Conservation (phyloP, 2,888 invertebrate genomes). For the Leptinotarsa peninsularis region DNA sequence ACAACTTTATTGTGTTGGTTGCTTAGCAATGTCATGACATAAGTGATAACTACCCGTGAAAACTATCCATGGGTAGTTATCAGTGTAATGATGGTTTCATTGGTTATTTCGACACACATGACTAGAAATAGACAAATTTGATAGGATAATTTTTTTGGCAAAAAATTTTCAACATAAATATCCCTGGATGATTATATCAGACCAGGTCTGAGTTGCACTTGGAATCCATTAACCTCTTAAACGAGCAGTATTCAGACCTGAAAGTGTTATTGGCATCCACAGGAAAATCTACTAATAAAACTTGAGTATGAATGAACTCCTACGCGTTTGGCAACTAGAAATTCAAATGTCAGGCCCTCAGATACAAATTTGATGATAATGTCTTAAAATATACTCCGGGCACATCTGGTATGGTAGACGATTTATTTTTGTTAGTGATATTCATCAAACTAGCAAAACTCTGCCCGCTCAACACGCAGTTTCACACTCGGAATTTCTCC, state of each 20-base stretch:
- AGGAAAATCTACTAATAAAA: constrained; percentile 49
- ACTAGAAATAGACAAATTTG: no score
- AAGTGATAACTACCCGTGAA: no score
- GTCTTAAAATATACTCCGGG: constrained; percentile 16
- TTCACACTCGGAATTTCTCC: not conserved
- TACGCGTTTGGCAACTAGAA: constrained; percentile 36
- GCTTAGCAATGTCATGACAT: no score
- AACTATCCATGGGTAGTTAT: no score
- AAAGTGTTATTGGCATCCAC: constrained; percentile 49
- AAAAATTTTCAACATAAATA: no score
- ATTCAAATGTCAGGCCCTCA: constrained; percentile 25
- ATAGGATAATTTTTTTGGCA: no score
- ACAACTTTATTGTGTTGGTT: no score
- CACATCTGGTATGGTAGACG: constrained; percentile 12
- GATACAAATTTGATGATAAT: constrained; percentile 16
- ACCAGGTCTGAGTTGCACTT: no score
- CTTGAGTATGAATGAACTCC: constrained; percentile 41
- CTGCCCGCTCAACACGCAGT: not conserved
- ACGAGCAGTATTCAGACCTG: constrained; percentile 12
- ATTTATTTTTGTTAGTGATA: constrained; percentile 19
- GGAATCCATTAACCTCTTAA: constrained; percentile 1
- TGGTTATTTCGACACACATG: no score
- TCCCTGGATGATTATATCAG: no score
- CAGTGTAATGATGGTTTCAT: no score
- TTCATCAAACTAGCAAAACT: constrained; percentile 9